phyloP scores from a whole-genome alignment of 2,113 vertebrate species.

The Agapornis roseicollis region DNA sequence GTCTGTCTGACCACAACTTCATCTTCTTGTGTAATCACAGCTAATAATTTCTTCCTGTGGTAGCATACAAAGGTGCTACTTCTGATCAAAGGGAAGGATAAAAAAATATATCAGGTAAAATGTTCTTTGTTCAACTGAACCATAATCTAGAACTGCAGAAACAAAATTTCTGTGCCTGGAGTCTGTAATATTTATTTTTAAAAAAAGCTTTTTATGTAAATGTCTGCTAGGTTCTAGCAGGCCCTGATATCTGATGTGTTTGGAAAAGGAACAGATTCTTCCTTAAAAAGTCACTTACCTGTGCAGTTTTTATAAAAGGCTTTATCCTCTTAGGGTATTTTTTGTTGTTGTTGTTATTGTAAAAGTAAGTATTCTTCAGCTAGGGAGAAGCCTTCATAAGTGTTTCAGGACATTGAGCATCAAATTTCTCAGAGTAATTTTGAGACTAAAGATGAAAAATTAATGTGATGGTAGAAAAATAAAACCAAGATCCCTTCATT shows the following conservation, averaged over 20 bases:
- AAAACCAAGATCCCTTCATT: fast-evolving
- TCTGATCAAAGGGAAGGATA: neutral
- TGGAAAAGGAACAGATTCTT: neutral
- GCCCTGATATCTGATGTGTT: neutral
- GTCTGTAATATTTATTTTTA: neutral
- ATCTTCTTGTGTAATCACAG: neutral
- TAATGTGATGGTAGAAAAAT: neutral
- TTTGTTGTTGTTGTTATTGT: neutral
- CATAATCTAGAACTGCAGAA: neutral
- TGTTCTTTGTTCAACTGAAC: neutral
- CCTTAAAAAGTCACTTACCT: neutral
- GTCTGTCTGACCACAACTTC: neutral
- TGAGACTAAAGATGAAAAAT: neutral
- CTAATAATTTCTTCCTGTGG: neutral
- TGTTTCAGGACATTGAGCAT: neutral
- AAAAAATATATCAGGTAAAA: neutral
- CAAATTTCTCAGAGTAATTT: neutral
- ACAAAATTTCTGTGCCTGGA: neutral
- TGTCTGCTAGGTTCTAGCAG: neutral
- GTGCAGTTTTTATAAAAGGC: neutral
- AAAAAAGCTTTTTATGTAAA: neutral
- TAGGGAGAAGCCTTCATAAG: neutral
- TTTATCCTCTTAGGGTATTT: neutral
- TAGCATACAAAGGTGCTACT: neutral
- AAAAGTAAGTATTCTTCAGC: neutral